These are phyloP conservation scores for Venustoraphidia nigricollis DNA, from an alignment of 2,888 invertebrate species.

Conservation along the genomic window DNA sequence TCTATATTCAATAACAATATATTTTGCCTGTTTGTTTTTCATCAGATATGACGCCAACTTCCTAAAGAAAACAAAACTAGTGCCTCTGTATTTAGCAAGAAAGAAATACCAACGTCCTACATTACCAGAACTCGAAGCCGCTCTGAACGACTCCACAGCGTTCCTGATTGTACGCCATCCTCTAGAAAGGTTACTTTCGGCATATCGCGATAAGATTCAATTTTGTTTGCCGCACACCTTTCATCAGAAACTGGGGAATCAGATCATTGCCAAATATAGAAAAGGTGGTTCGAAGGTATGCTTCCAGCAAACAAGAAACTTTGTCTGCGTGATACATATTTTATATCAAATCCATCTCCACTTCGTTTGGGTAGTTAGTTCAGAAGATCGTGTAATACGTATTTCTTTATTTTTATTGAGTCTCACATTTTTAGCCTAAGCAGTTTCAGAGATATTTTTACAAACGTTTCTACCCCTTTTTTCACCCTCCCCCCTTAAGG, in stretches of 20 bases:
- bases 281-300: slow-evolving; percentile 32
- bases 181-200: slow-evolving; percentile 62
- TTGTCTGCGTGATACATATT: no score
- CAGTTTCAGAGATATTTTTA: no score
- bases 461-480: no score
- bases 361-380: no score
- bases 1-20: no score
- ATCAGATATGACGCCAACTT: slow-evolving; percentile 55
- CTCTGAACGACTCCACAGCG: slow-evolving; percentile 60
- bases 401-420: no score
- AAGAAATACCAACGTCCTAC: slow-evolving; percentile 66
- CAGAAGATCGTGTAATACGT: no score
- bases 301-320: no score
- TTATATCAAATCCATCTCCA: no score
- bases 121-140: slow-evolving; percentile 50
- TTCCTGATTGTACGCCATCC: slow-evolving; percentile 74
- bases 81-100: slow-evolving; percentile 61
- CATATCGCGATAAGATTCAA: slow-evolving; percentile 72
- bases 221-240: slow-evolving; percentile 69
- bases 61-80: slow-evolving; percentile 60
- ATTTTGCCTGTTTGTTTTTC: slow-evolving; percentile 9
- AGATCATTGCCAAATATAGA: slow-evolving; percentile 61
- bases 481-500: no score
- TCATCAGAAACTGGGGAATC: slow-evolving; percentile 63
- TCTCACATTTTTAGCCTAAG: no score